Evolutionary conservation across 2,888 invertebrate genomes (phyloP).

Genomic region (Myathropa florea): DNA sequence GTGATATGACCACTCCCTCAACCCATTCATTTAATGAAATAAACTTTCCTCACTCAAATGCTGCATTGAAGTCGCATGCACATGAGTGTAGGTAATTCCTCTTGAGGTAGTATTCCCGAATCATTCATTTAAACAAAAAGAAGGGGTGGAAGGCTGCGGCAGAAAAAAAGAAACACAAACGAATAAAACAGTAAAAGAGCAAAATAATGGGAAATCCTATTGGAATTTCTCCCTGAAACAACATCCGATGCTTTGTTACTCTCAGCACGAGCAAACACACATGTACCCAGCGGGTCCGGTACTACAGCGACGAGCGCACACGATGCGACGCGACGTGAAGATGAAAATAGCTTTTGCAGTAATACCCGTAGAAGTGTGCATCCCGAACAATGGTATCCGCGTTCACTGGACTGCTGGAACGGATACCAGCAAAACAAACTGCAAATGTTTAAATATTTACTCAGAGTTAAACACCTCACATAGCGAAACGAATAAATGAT

Average conservation of each 20-base stretch:
- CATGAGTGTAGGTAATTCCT: not conserved
- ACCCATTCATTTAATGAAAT: not conserved
- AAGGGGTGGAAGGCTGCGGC: too few relatives aligned
- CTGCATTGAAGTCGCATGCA: not conserved
- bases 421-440: constrained; percentile 17
- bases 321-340: not conserved
- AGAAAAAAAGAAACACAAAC: too few relatives aligned
- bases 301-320: not conserved
- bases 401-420: not conserved
- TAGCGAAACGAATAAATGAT: constrained; percentile 27
- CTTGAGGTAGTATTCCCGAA: not conserved
- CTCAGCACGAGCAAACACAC: not conserved
- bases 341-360: not conserved
- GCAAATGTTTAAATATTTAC: constrained; percentile 64
- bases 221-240: constrained; percentile 36
- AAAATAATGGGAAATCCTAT: constrained; percentile 24
- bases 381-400: constrained; percentile 1
- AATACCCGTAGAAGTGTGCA: constrained; percentile 5
- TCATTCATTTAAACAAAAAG: not conserved
- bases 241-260: constrained; percentile 60
- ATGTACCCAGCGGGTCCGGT: not conserved
- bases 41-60: not conserved
- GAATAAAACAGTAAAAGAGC: not conserved
- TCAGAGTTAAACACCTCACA: constrained; percentile 48
- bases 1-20: not conserved